These are phyloP conservation scores for Madoqua kirkii DNA, from an alignment of 2,113 vertebrate genomes.

Conservation along the genomic window DNA sequence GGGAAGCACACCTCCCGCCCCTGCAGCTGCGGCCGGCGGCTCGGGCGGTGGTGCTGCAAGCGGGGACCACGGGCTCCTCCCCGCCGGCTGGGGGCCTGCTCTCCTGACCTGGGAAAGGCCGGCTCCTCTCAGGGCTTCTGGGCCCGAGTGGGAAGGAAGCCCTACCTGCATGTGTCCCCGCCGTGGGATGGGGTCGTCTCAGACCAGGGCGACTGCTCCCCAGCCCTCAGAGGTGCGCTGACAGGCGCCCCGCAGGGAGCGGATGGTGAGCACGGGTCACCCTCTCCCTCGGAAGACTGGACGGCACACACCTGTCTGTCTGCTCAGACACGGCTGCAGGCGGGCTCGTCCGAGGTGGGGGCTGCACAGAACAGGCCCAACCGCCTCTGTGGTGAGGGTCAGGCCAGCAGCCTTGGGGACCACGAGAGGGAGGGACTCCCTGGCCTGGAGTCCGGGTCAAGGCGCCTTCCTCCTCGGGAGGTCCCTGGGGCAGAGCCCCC, in stretches of 20 bases:
- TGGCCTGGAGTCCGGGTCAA: too few relatives aligned
- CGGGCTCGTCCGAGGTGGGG: not conserved
- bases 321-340: accelerated
- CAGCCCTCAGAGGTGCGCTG: accelerated
- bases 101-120: too few relatives aligned
- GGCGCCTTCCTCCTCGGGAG: not conserved
- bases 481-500: accelerated
- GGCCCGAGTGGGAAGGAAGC: too few relatives aligned
- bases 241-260: accelerated
- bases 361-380: not conserved
- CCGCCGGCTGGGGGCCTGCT: accelerated
- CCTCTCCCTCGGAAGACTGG: not conserved
- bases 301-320: accelerated
- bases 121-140: not conserved
- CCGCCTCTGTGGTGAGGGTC: accelerated
- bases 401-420: accelerated
- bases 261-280: accelerated
- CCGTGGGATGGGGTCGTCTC: accelerated
- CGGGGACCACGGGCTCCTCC: accelerated
- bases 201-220: accelerated
- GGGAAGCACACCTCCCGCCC: accelerated
- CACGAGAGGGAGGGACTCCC: too few relatives aligned
- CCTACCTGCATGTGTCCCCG: accelerated
- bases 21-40: accelerated
- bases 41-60: accelerated